phyloP scores from a whole-genome alignment of 92 coral and sea anemone genomes.

The Bergia sp. region DNA sequence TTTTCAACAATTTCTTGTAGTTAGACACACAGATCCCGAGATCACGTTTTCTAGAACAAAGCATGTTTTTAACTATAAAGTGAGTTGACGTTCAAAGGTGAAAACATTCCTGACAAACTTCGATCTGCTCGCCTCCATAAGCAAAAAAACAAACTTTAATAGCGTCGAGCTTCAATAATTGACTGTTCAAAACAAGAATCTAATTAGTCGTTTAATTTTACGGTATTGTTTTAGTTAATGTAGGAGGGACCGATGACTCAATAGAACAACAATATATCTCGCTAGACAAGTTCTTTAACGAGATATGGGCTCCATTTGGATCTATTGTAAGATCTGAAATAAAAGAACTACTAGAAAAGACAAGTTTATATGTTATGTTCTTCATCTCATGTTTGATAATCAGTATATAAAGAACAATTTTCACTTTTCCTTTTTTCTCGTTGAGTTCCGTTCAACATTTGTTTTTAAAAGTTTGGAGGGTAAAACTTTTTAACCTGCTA shows the following conservation, averaged over 20 bases:
- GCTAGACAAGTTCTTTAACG: background rate
- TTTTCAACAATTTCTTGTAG: background rate
- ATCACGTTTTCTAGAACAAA: background rate
- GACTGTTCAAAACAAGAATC: background rate
- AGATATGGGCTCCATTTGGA: background rate
- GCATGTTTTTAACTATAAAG: background rate
- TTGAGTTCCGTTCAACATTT: too few species aligned
- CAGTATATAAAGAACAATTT: background rate
- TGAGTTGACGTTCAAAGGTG: background rate
- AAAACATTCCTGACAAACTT: background rate
- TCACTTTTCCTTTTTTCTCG: background rate
- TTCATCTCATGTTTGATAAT: background rate
- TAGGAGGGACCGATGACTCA: background rate
- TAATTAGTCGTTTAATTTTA: background rate
- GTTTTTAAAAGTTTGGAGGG: background rate
- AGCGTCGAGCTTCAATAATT: background rate
- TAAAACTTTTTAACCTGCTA: background rate
- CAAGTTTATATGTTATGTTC: too few species aligned
- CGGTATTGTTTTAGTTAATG: background rate
- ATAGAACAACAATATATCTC: background rate
- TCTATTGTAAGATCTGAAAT: background rate
- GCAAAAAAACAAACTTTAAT: background rate
- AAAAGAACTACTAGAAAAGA: too few species aligned
- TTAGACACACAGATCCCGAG: background rate
- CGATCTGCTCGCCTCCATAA: background rate